Evolutionary conservation across 2,113 vertebrate species (phyloP).

Genomic region (Isurus oxyrinchus): DNA sequence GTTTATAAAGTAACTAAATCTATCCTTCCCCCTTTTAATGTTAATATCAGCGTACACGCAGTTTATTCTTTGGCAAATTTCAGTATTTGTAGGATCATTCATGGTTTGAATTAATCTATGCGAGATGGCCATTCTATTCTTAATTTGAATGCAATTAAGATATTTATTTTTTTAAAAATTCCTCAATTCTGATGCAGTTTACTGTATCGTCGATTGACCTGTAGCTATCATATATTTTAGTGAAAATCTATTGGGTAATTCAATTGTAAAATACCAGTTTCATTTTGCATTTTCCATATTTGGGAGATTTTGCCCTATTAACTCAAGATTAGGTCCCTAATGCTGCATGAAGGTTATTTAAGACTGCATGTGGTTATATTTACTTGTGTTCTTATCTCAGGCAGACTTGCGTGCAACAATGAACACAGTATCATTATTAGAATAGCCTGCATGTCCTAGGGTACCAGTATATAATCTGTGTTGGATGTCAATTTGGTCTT

Average conservation of each 20-base stretch:
- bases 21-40: not conserved
- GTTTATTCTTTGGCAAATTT: not conserved
- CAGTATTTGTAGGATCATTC: slow-evolving; percentile 16
- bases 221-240: not conserved
- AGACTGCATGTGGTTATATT: not conserved
- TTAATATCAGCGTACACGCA: not conserved
- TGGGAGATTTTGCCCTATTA: not conserved
- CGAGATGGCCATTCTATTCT: not conserved
- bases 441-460: slow-evolving; percentile 15
- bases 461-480: not conserved
- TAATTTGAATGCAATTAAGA: not conserved
- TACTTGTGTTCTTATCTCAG: not conserved
- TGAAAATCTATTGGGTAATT: not conserved
- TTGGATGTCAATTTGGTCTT: not conserved
- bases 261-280: not conserved
- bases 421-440: not conserved
- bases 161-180: not conserved
- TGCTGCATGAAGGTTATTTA: not conserved
- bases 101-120: not conserved
- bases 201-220: not conserved
- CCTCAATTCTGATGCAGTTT: not conserved
- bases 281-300: not conserved
- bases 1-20: not conserved
- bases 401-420: not conserved
- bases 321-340: not conserved